Evolutionary conservation across 2,113 vertebrate species (phyloP).

Genomic region (Anser cygnoides): DNA sequence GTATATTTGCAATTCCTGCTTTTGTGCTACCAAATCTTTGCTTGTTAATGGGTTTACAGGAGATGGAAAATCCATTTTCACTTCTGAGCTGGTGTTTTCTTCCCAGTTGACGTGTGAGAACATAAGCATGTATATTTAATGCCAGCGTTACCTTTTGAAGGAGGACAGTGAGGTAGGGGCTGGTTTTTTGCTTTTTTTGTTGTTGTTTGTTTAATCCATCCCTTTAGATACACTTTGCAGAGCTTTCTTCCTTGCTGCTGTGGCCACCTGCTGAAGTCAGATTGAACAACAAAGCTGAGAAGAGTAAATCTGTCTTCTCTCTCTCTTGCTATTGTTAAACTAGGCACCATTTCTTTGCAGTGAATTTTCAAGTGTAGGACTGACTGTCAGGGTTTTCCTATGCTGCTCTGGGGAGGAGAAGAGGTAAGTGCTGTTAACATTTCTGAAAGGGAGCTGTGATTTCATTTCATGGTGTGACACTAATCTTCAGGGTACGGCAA

Average conservation of each 20-base stretch:
- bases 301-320: background rate
- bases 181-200: background rate
- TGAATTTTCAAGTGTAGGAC: background rate
- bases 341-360: background rate
- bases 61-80: background rate
- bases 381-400: background rate
- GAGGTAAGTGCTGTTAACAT: background rate
- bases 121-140: background rate
- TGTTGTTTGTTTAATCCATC: background rate
- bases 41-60: background rate
- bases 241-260: background rate
- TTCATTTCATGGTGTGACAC: background rate
- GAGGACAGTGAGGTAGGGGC: background rate
- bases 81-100: background rate
- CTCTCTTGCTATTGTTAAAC: background rate
- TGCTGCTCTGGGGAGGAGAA: background rate
- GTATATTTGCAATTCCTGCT: accelerated
- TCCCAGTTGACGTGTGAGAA: background rate
- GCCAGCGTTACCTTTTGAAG: background rate
- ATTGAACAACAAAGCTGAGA: background rate
- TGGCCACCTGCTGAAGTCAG: background rate
- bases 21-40: background rate
- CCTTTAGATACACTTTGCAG: background rate
- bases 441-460: background rate
- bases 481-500: background rate